Conservation (phyloP, 2,797 vertebrate species). For the Neosilurus hyrtlii region DNA sequence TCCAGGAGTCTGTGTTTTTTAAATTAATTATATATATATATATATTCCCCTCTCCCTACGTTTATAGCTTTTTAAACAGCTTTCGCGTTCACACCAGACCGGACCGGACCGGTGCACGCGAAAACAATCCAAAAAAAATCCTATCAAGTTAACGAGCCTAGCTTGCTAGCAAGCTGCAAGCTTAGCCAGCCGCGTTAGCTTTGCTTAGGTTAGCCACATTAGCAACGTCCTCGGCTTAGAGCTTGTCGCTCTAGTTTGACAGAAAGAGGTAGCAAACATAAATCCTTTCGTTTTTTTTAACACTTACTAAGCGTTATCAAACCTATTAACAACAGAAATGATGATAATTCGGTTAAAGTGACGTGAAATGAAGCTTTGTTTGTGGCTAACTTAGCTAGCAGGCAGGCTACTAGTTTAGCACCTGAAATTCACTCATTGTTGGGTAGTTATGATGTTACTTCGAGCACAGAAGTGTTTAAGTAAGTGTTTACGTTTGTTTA, state of each 20-base stretch:
- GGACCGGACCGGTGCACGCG: too few species aligned
- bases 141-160: conserved; percentile 40
- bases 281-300: too few species aligned
- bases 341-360: neutral
- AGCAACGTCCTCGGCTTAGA: conserved; percentile 27
- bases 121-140: neutral
- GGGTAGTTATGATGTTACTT: neutral
- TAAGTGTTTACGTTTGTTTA: neutral
- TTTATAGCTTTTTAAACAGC: neutral
- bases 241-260: conserved; percentile 6
- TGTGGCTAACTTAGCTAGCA: conserved; percentile 38
- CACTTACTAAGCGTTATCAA: neutral
- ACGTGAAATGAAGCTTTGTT: conserved; percentile 26
- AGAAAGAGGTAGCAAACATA: neutral
- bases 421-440: neutral
- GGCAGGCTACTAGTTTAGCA: conserved; percentile 29
- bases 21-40: too few species aligned
- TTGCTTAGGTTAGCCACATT: conserved; percentile 18
- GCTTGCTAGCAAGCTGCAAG: conserved; percentile 43
- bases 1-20: neutral
- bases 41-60: too few species aligned
- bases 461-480: neutral
- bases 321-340: neutral
- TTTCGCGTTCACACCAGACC: too few species aligned
- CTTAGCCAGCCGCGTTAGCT: conserved; percentile 17